Conservation (phyloP, 2,888 invertebrate genomes). For the Oscheius myriophilus region DNA sequence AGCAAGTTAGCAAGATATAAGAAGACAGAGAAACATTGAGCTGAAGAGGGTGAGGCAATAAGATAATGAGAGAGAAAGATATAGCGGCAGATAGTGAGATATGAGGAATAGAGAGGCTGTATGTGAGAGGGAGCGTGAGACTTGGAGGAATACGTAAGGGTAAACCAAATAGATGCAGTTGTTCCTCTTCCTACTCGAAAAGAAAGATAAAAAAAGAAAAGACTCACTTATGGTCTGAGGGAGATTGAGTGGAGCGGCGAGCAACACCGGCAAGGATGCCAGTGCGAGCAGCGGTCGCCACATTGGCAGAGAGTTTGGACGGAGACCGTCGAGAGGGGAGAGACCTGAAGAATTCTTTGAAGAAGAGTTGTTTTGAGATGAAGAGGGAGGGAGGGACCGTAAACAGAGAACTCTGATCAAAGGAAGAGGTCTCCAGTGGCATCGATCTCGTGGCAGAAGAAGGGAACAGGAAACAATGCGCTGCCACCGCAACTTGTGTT, state of each 20-base stretch:
- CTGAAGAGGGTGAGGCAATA: too few species aligned
- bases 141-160: too few species aligned
- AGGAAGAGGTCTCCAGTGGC: not conserved
- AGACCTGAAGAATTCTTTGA: not conserved
- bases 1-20: too few species aligned
- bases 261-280: conserved; percentile 22
- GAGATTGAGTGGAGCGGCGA: conserved; percentile 37
- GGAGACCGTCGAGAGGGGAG: not conserved
- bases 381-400: not conserved
- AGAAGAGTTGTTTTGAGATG: not conserved
- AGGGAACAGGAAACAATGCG: conserved; percentile 30
- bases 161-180: too few species aligned
- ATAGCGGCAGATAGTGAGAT: too few species aligned
- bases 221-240: conserved; percentile 54
- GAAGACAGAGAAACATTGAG: too few species aligned
- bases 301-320: conserved; percentile 1
- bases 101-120: too few species aligned
- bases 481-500: conserved; percentile 28
- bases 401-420: not conserved
- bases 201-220: not conserved
- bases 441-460: conserved; percentile 22
- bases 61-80: too few species aligned
- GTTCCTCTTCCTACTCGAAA: not conserved
- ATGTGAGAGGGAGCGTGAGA: too few species aligned
- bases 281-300: conserved; percentile 22